A percentile compares a stretch with the other conserved stretches of the same genome.
These are phyloP conservation scores for Helostoma temminkii DNA, from an alignment of 2,797 vertebrate genomes.

Conservation along the genomic window DNA sequence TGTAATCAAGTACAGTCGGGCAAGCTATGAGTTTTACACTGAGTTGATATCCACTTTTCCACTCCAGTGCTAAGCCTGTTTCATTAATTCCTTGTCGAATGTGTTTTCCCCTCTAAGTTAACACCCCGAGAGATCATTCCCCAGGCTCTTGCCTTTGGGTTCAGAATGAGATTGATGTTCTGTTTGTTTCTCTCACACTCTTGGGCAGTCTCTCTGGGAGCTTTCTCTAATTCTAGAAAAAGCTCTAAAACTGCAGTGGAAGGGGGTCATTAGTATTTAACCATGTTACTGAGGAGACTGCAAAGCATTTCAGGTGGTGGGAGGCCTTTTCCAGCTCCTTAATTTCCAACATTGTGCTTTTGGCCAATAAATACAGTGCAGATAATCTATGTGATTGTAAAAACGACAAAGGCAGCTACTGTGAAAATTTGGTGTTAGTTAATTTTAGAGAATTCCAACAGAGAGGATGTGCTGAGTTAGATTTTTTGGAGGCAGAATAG, in stretches of 20 bases:
- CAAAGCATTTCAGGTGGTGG: slow-evolving; percentile 23
- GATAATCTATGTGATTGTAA: slow-evolving; percentile 10
- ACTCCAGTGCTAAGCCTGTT: slow-evolving; percentile 60
- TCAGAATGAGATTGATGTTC: slow-evolving; percentile 71
- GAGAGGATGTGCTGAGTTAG: slow-evolving; percentile 74
- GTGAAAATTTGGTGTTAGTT: slow-evolving; percentile 49
- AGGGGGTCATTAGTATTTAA: slow-evolving; percentile 55
- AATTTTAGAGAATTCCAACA: slow-evolving; percentile 60
- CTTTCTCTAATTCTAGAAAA: slow-evolving; percentile 47
- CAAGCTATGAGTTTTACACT: slow-evolving; percentile 21
- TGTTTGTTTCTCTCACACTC: slow-evolving; percentile 72
- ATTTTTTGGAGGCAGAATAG: slow-evolving; percentile 63
- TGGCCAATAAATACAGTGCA: not conserved
- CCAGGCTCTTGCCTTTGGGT: slow-evolving; percentile 57
- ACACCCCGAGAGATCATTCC: slow-evolving; percentile 64
- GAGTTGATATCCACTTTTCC: slow-evolving; percentile 50
- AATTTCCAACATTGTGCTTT: slow-evolving; percentile 16
- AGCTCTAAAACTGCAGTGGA: slow-evolving; percentile 53
- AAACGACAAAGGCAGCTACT: slow-evolving; percentile 38
- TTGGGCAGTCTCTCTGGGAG: slow-evolving; percentile 55
- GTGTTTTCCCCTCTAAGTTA: slow-evolving; percentile 42
- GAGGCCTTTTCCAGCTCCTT: slow-evolving; percentile 21
- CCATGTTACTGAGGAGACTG: slow-evolving; percentile 31
- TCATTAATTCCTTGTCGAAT: slow-evolving; percentile 69
- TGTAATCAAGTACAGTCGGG: slow-evolving; percentile 29